Conservation (phyloP, 1,140 invertebrate genomes). For the Dinothrombium tinctorium region DNA sequence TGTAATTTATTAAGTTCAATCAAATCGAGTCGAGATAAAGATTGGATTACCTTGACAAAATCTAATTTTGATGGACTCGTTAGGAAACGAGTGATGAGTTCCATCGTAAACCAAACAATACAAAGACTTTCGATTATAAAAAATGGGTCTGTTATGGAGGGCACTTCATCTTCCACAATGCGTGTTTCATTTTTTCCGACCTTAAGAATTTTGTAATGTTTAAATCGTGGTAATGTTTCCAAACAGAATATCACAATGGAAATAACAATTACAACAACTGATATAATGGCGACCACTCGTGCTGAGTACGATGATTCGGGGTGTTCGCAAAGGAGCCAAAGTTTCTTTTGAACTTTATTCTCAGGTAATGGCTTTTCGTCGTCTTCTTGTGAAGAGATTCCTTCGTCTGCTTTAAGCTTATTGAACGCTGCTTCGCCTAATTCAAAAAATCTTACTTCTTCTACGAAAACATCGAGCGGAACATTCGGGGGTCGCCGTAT, state of each 20-base stretch:
- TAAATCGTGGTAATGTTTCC: conserved; percentile 97
- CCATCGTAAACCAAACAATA: conserved; percentile 97
- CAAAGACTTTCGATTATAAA: conserved; percentile 96
- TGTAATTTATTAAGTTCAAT: too few species aligned
- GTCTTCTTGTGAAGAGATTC: background rate
- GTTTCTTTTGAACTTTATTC: conserved; percentile 86
- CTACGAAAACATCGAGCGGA: conserved; percentile 87
- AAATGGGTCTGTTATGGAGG: conserved; percentile 87
- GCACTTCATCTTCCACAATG: conserved; percentile 84
- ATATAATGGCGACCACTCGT: conserved; percentile 95
- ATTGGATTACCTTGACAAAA: conserved; percentile 70
- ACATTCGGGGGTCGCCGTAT: conserved; percentile 90
- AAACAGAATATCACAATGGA: conserved; percentile 99
- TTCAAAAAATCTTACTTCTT: conserved; percentile 42
- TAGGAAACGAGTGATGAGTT: conserved; percentile 89
- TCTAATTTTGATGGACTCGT: conserved; percentile 93
- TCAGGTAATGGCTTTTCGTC: conserved; percentile 80
- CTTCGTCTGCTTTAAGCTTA: conserved; percentile 32
- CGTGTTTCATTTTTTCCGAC: conserved; percentile 72
- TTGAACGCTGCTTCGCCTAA: conserved; percentile 85
- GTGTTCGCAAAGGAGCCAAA: conserved; percentile 95
- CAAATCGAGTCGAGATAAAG: too few species aligned
- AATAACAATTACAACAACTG: conserved; percentile 91
- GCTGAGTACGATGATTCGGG: conserved; percentile 97
- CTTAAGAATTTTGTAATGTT: conserved; percentile 93